Evolutionary conservation across 2,888 invertebrate genomes (phyloP).

Genomic region (Andrena marginata): DNA sequence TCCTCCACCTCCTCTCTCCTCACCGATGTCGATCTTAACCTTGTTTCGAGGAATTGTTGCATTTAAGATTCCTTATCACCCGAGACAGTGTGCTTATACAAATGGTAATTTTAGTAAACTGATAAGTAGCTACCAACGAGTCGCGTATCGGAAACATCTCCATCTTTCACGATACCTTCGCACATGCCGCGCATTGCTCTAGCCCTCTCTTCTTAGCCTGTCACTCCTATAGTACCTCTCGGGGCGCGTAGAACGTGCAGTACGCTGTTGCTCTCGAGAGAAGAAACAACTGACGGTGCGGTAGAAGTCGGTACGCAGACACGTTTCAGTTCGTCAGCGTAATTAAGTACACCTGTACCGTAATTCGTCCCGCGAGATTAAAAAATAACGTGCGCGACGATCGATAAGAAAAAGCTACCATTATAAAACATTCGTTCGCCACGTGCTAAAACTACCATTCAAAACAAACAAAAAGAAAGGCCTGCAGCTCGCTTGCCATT

Average conservation of each 20-base stretch:
- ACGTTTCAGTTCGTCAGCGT: background rate
- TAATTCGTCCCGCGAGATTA: background rate
- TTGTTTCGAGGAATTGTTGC: background rate
- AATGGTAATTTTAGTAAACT: constrained; percentile 6
- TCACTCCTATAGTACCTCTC: constrained; percentile 33
- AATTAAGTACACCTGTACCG: background rate
- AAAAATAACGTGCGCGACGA: background rate
- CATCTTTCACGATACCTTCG: constrained; percentile 14
- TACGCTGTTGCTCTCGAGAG: constrained; percentile 54
- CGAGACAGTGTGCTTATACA: background rate
- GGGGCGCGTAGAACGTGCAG: constrained; percentile 56
- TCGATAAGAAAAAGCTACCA: background rate
- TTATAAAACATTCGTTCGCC: background rate
- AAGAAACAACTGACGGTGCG: constrained; percentile 40
- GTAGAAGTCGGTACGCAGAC: background rate
- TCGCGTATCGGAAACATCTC: background rate
- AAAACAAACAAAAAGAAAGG: constrained; percentile 11
- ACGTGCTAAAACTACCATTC: constrained; percentile 6
- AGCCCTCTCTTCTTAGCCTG: constrained; percentile 45
- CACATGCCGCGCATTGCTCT: constrained; percentile 35
- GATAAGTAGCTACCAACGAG: constrained; percentile 27
- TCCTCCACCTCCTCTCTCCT: too few species aligned
- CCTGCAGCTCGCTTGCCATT: background rate
- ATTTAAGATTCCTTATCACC: constrained; percentile 13
- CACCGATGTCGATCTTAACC: background rate